Percentiles rank a stretch among this genome's conserved stretches.
Evolutionary conservation across 2,888 invertebrate genomes (phyloP).

Genomic region (Lydus trimaculatus): DNA sequence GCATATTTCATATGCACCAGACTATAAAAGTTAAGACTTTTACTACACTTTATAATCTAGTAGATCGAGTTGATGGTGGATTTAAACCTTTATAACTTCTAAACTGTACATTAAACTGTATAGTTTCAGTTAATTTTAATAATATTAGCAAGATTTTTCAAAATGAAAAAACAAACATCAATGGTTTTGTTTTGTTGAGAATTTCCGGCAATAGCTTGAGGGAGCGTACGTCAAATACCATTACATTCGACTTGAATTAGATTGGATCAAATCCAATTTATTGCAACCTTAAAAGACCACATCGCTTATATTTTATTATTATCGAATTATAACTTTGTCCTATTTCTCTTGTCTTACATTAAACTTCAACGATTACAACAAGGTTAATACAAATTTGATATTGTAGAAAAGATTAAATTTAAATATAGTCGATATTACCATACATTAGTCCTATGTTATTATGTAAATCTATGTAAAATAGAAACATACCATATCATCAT

Average conservation of each 20-base stretch:
- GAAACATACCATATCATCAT: conserved; percentile 19
- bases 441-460: conserved; percentile 14
- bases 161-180: too few species aligned
- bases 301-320: neutral
- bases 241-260: too few species aligned
- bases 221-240: neutral
- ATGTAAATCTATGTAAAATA: conserved; percentile 30
- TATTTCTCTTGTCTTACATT: too few species aligned
- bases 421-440: conserved; percentile 12
- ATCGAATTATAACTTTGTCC: conserved; percentile 14
- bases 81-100: neutral
- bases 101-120: conserved; percentile 3
- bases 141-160: too few species aligned
- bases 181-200: neutral
- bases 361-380: too few species aligned
- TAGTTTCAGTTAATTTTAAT: too few species aligned
- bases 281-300: too few species aligned
- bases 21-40: neutral
- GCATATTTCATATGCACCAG: neutral
- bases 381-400: too few species aligned
- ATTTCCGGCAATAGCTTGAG: neutral
- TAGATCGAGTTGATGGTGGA: neutral
- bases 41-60: neutral
- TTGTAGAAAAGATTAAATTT: too few species aligned
- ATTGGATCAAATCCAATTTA: too few species aligned